phyloP scores from a whole-genome alignment of 2,113 vertebrate genomes.

The Oncorhynchus clarkii region DNA sequence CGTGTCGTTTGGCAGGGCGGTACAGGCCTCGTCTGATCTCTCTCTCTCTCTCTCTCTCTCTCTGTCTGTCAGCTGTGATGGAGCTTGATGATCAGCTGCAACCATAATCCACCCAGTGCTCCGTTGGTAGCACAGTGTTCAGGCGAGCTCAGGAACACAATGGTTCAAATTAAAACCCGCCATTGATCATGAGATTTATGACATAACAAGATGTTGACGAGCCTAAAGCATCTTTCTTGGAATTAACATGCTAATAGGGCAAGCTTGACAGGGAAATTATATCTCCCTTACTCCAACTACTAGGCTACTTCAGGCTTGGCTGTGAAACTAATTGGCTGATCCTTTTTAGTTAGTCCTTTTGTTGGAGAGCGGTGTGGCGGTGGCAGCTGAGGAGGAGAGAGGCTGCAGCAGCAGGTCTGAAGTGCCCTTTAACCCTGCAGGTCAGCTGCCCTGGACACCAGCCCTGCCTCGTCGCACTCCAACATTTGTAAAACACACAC shows the following conservation, averaged over 20 bases:
- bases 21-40: no score
- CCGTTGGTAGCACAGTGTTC: slow-evolving; percentile 29
- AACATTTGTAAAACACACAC: no score
- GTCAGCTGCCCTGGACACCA: slow-evolving; percentile 53
- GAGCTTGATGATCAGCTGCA: slow-evolving; percentile 47
- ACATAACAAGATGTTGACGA: slow-evolving; percentile 52
- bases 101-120: slow-evolving; percentile 57
- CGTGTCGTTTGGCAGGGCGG: no score
- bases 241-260: slow-evolving; percentile 2
- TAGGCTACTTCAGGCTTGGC: background rate
- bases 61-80: slow-evolving; percentile 37
- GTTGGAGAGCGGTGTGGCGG: slow-evolving; percentile 7
- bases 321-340: background rate
- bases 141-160: slow-evolving; percentile 8
- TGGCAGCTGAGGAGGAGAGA: slow-evolving; percentile 56
- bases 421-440: slow-evolving; percentile 50
- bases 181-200: slow-evolving; percentile 46
- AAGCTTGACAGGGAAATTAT: slow-evolving; percentile 37
- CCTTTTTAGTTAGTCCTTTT: background rate
- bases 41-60: background rate
- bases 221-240: slow-evolving; percentile 42
- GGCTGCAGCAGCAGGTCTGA: slow-evolving; percentile 46
- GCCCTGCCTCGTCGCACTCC: slow-evolving; percentile 16
- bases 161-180: slow-evolving; percentile 40
- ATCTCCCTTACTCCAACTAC: no score